Base-by-base conservation (phyloP, 2,888 invertebrate species). In the Ectropis crepuscularia region DNA sequence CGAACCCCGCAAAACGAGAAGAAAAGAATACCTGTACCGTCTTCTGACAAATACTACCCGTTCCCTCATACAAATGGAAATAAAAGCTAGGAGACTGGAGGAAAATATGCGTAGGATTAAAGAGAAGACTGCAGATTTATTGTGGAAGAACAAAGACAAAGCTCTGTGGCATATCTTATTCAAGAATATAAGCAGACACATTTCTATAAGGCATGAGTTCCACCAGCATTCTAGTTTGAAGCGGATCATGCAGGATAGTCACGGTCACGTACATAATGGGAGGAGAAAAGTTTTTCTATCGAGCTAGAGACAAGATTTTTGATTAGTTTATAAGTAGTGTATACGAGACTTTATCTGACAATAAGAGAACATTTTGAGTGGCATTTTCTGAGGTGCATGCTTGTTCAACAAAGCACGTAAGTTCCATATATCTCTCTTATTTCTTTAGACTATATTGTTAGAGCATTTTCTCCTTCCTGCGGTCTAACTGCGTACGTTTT, bases 21-120 rank as follows among this genome's bases (percentile, higher is more conserved):
- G 90, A 82, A 92, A 92, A 84, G 93, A 93, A 87, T 92, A 92
- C 86, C 87, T 93, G 78, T 93, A 93, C 87, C 87, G 90, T 66
- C 90, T 93, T 77, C 84, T 93, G 86, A 93, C 92, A 86, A 93
- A 93, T 88, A 92, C 93, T 77, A 93, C 93, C 76, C 92, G 92
- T 75, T 93, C 93, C 69, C 92, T 93, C 83, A 93, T 93, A 90
- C 93, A 93, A 86, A 93, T 93, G 93, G 93, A 93, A 89, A 93
- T 93, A 89, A 93, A 93, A 86, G 93, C 93, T 67, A 88, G 93
- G 84, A 82, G 93, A 86, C 88, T 93, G 74, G 90, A 93, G 82
- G 93, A 93, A 91, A 93, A 93, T 89, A 93, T 93, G 88, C 92
- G 92, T 81, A 88, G 93, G 87, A 93, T 93, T 88, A 92, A 91